These are phyloP conservation scores for Hesperia comma DNA, from an alignment of 2,888 invertebrate genomes.

Conservation along the genomic window DNA sequence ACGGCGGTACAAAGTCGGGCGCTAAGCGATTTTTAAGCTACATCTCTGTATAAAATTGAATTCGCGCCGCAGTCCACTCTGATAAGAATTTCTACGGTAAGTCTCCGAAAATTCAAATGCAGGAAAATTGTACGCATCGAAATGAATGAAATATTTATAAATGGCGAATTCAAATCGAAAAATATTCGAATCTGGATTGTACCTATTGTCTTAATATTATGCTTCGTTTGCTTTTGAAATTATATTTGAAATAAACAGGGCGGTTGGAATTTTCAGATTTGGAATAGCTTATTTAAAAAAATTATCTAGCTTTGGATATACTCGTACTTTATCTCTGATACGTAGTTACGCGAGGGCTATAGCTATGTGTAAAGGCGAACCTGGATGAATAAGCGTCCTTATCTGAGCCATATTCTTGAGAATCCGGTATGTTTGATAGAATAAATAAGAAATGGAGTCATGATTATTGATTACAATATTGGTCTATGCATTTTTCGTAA, in stretches of 20 bases:
- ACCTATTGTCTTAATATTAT: constrained; percentile 14
- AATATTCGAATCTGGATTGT: constrained; percentile 23
- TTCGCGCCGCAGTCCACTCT: constrained; percentile 34
- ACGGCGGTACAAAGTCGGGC: constrained; percentile 45
- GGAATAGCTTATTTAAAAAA: neutral
- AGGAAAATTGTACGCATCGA: constrained; percentile 25
- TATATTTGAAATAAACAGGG: neutral
- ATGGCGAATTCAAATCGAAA: constrained; percentile 12
- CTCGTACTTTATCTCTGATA: too few species aligned
- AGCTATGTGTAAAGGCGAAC: too few species aligned
- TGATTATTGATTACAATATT: too few species aligned
- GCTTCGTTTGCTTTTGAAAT: constrained; percentile 19
- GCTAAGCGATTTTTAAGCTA: constrained; percentile 45
- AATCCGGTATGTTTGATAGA: too few species aligned
- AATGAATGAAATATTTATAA: constrained; percentile 30
- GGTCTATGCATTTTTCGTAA: too few species aligned
- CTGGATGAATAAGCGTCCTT: too few species aligned
- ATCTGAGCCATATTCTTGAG: too few species aligned
- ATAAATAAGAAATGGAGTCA: too few species aligned
- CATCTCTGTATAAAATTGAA: constrained; percentile 37
- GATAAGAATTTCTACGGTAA: constrained; percentile 31
- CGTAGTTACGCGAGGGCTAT: too few species aligned
- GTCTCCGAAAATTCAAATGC: constrained; percentile 28
- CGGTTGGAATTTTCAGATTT: neutral
- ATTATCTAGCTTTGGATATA: neutral